Evolutionary conservation across 2,797 vertebrate species (phyloP).

Genomic region (Odontamblyopus rebecca): DNA sequence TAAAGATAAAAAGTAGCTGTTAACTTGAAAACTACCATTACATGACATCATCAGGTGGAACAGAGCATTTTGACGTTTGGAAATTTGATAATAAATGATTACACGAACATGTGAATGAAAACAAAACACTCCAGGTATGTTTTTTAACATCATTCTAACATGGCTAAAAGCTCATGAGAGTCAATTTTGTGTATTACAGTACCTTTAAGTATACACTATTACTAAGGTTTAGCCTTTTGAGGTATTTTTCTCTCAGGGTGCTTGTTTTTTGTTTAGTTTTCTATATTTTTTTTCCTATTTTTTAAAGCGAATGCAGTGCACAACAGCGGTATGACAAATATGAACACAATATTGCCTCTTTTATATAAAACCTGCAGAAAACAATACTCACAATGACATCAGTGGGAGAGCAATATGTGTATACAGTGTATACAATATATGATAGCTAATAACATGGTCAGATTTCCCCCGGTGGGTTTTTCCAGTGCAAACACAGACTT

Average conservation of each 20-base stretch:
- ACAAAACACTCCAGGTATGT: no score
- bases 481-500: conserved; percentile 1
- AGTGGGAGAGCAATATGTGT: conserved; percentile 11
- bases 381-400: neutral
- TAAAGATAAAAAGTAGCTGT: no score
- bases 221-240: neutral
- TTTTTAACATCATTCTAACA: no score
- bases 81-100: no score
- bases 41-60: no score
- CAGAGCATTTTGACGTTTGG: no score
- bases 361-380: neutral
- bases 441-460: conserved; percentile 16
- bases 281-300: no score
- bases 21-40: no score
- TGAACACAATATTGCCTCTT: neutral
- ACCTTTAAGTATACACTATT: neutral
- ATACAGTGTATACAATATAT: conserved; percentile 14
- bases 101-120: no score
- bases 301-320: neutral
- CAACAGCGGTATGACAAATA: neutral
- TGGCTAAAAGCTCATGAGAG: no score
- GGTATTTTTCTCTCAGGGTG: neutral
- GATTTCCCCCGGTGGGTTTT: neutral
- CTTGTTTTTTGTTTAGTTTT: neutral
- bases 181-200: no score